Percentiles rank a stretch among this genome's conserved stretches.
These are phyloP conservation scores for Eciton burchellii DNA, from an alignment of 1,140 invertebrate genomes.

Conservation along the genomic window DNA sequence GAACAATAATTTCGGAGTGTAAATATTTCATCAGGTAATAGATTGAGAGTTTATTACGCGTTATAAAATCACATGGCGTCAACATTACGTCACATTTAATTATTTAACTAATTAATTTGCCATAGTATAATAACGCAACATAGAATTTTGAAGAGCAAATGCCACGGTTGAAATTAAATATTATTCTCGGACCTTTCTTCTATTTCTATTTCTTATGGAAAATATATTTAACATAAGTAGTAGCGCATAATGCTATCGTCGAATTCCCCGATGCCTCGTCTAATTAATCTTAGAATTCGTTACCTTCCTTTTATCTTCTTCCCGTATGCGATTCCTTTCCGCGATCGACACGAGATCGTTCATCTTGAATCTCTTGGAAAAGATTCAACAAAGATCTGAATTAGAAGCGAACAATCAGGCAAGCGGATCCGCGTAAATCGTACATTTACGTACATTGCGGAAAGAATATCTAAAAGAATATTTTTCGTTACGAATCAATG, in stretches of 20 bases:
- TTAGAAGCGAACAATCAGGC: not conserved
- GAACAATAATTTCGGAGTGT: too few relatives aligned
- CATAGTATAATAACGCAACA: too few relatives aligned
- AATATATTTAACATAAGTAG: not conserved
- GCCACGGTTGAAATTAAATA: not conserved
- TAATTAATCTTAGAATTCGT: constrained; percentile 37
- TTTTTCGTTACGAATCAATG: too few relatives aligned
- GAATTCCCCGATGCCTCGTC: constrained; percentile 37
- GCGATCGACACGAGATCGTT: constrained; percentile 29
- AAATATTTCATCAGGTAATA: too few relatives aligned
- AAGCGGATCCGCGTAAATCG: not conserved
- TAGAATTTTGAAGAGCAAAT: not conserved
- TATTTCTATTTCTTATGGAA: not conserved
- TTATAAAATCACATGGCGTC: not conserved
- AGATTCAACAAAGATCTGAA: not conserved
- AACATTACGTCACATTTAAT: too few relatives aligned
- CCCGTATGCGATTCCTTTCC: constrained; percentile 12
- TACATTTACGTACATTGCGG: not conserved
- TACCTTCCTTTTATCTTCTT: constrained; percentile 41
- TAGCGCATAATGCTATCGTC: constrained; percentile 39
- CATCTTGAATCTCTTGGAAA: constrained; percentile 27
- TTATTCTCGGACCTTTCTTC: not conserved
- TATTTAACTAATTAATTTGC: too few relatives aligned
- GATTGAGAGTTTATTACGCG: not conserved
- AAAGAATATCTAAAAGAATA: too few relatives aligned